These are phyloP conservation scores for Tetramorium simillimum DNA, from an alignment of 1,140 invertebrate species.

Conservation along the genomic window DNA sequence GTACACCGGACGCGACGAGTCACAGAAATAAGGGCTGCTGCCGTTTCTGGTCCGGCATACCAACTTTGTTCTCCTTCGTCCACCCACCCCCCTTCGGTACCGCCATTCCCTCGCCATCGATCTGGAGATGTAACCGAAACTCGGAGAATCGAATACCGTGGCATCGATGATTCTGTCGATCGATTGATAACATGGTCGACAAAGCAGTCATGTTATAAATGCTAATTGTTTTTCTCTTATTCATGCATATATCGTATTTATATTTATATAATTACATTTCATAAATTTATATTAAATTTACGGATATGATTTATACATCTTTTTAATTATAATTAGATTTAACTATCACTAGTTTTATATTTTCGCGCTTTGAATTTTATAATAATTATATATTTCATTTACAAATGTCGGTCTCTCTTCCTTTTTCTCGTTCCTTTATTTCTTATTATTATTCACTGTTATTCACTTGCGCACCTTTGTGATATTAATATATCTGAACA, in stretches of 20 bases:
- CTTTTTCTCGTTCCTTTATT: not conserved
- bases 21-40: conserved; percentile 72
- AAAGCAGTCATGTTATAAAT: not conserved
- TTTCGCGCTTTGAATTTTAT: not conserved
- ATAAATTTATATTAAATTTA: no score
- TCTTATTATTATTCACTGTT: not conserved
- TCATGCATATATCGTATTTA: not conserved
- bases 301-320: not conserved
- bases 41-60: conserved; percentile 41
- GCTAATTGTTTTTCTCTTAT: not conserved
- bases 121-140: not conserved
- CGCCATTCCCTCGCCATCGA: not conserved
- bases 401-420: not conserved
- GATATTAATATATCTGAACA: not conserved
- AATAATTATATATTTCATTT: not conserved
- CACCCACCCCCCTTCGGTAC: no score
- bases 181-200: not conserved
- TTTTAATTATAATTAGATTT: not conserved
- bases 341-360: not conserved
- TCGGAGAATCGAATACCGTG: not conserved
- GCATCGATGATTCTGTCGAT: not conserved
- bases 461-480: not conserved
- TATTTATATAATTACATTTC: no score
- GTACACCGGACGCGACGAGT: conserved; percentile 73
- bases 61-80: conserved; percentile 12